Evolutionary conservation across 2,797 vertebrate species (phyloP).

Genomic region (Gobionotothen gibberifrons): DNA sequence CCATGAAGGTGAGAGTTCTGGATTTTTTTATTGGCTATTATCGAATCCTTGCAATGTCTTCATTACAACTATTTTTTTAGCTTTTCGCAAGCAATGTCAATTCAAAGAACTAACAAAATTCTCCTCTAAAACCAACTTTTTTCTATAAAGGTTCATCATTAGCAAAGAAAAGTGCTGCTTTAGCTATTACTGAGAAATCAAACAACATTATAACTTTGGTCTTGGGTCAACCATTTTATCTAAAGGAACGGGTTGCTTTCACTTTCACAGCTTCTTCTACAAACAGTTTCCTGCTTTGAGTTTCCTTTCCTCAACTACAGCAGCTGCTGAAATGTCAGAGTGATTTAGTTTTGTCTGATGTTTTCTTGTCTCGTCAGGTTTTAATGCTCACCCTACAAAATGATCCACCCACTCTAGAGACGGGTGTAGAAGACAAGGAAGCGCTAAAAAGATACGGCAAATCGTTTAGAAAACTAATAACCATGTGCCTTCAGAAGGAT

Average conservation of each 20-base stretch:
- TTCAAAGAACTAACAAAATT: conserved; percentile 5
- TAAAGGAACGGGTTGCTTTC: conserved; percentile 21
- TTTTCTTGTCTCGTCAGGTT: conserved; percentile 84
- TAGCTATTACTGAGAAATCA: conserved; percentile 20
- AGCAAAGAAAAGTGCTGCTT: neutral
- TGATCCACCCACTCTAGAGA: conserved; percentile 94
- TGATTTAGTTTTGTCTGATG: conserved; percentile 27
- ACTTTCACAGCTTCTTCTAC: conserved; percentile 14
- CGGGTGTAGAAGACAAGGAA: conserved; percentile 96
- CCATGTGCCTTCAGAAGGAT: conserved; percentile 98
- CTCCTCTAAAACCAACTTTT: conserved; percentile 3
- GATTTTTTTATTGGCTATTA: neutral
- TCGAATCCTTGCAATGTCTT: neutral
- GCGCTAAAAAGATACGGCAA: conserved; percentile 97
- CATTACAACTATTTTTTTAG: neutral
- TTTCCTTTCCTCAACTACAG: conserved; percentile 42
- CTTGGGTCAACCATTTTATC: neutral
- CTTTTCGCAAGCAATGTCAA: neutral
- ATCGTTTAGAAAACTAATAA: conserved; percentile 97
- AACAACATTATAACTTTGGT: neutral
- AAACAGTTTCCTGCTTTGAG: conserved; percentile 37
- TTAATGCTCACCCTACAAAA: conserved; percentile 98
- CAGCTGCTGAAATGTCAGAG: conserved; percentile 6
- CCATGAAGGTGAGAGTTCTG: conserved; percentile 93
- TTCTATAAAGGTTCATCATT: conserved; percentile 26